Evolutionary conservation across 2,888 invertebrate genomes (phyloP), one percentile per base, ranked within the genome.

Genomic region (Spialia ferax): DNA sequence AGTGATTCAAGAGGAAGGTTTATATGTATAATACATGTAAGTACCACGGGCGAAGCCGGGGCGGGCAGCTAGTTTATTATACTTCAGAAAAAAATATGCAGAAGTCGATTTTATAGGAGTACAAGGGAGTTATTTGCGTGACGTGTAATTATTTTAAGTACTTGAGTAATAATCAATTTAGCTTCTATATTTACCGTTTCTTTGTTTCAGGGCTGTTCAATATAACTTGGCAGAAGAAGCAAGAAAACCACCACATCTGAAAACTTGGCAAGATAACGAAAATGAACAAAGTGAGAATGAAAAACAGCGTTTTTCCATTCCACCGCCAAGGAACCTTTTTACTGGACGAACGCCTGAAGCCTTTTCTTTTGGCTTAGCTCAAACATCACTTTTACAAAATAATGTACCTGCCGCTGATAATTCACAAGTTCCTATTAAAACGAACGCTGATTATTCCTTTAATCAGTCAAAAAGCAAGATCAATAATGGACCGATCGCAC

Each of bases 201-300:
- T 48, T 50, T 68, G 54, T 79, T 80, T 63, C 71, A 94, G 94
- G 74, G 84, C 94, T 35, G 83, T 94, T 42, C 93, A 94, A 69
- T 91, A 91, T 68, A 94, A 94, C 73, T 79, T 94, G 70, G 93
- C 93, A 0, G 93, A 93, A 80, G 94, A 94, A 80, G 87, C 91
- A 6, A 91, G 86, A 75, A 88, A 83, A 59, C 90, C 92, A 56
- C 84, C 89, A 8, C 85, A 89, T 59, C 72, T 85, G 45, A 88
- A 84, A 75, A 80, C 82, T 20, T 92, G 90, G 90, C 80, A 85
- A 72, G 84, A 83, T 63, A 85, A 83, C 50, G 85, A 86, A 68
- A 83, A 82, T 67, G 83, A 84, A 74, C 68, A 78, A 38, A 83
- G 77, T 29, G 85, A 85, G 70, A 81, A 75, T 67, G 86, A 76